Evolutionary conservation across 1,140 invertebrate species (phyloP), one percentile per base, ranked within the genome.

Genomic region (Cherax destructor): DNA sequence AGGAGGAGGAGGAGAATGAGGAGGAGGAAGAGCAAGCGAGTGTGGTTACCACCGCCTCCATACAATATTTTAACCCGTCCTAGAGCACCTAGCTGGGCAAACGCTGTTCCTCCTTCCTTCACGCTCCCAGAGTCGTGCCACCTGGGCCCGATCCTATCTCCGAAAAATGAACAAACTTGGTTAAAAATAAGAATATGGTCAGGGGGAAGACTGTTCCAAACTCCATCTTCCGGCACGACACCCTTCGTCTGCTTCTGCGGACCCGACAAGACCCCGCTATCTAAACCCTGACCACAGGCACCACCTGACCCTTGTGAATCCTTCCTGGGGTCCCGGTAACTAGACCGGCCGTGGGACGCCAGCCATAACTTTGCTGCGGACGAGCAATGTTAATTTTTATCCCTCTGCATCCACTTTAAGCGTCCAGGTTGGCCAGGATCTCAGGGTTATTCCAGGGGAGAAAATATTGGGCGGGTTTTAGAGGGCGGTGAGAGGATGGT

Each of bases 401-500:
- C 80, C 56, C 56, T 65, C 80, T 24, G 30, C 80, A 65, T 47
- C 80, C 41, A 59, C 24, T 83, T 41, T 83, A 83, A 65, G 47
- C 59, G 80, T 83, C 56, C 24, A 65, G 6, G 21, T 47, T 65
- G 80, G 80, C 24, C 30, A 65, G 80, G 80, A 83, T 83, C 80
- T 18, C 50, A 16, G n/a, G 65, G 80, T 83, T 83, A 83, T 83
- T 83, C 80, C 65, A 65, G 50, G 56, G 47, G 80, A 83, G 80
- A 83, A 83, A 83, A 83, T 83, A 83, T 83, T 83, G 80, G 80
- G 80, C 65, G 65, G 80, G 80, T 83, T 83, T 83, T 59, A 59
- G 80, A 50, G 80, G 56, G 65, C 56, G 80, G n/a, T 41, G 80
- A 59, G 80, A 65, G 80, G 56, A 21, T 59, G 80, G 80, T n/a